phyloP scores from a whole-genome alignment of 2,113 vertebrate species.

The Chlamydotis undulata region DNA sequence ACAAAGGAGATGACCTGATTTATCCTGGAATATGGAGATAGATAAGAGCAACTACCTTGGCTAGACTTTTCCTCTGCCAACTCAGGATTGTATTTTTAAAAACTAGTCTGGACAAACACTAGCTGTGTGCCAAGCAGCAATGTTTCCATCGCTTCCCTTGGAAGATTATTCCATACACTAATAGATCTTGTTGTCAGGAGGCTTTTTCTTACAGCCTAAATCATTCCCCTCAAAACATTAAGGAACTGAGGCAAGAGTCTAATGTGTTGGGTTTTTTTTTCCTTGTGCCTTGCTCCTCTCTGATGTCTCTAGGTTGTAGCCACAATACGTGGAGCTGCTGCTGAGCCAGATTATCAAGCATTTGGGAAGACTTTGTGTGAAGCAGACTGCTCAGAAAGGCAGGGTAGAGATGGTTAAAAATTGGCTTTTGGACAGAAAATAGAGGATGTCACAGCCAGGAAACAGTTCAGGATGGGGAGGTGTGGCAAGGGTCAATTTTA shows the following conservation, averaged over 20 bases:
- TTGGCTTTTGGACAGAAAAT: slow-evolving; percentile 2
- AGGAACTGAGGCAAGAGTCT: slow-evolving; percentile 24
- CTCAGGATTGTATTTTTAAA: slow-evolving; percentile 60
- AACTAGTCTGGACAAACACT: slow-evolving; percentile 68
- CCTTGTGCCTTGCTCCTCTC: not conserved
- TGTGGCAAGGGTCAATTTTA: not conserved
- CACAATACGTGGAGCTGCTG: not conserved
- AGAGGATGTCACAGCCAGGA: slow-evolving; percentile 2
- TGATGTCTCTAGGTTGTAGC: not conserved
- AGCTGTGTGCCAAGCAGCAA: slow-evolving; percentile 56
- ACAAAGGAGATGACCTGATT: slow-evolving; percentile 71
- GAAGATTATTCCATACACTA: slow-evolving; percentile 52
- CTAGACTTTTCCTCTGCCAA: slow-evolving; percentile 64
- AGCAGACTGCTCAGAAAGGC: not conserved
- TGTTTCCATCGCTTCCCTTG: slow-evolving; percentile 64
- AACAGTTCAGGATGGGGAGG: not conserved
- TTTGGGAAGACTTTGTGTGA: not conserved
- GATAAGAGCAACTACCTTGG: slow-evolving; percentile 66
- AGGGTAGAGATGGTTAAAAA: not conserved
- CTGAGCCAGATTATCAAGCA: not conserved
- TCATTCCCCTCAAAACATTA: slow-evolving; percentile 42
- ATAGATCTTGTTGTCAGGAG: slow-evolving; percentile 62
- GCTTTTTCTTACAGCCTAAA: slow-evolving; percentile 36
- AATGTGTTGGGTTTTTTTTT: slow-evolving; percentile 2
- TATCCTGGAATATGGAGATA: slow-evolving; percentile 62